Evolutionary conservation across 1,140 invertebrate species (phyloP), one percentile per base, ranked within the genome.

Genomic region (Whitmania pigra): DNA sequence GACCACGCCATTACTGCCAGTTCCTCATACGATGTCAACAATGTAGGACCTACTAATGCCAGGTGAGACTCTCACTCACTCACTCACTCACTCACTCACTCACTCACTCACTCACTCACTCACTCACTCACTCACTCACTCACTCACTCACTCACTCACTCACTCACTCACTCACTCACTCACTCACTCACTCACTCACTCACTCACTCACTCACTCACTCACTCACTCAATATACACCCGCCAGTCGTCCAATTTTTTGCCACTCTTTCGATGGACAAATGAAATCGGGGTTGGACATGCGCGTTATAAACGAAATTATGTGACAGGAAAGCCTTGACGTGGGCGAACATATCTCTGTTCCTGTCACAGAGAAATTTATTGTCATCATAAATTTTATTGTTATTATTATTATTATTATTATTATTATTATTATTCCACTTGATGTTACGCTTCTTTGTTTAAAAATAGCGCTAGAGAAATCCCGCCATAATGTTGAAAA

Each of bases 11-110:
- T 84, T 66, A 79, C 78, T 27, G 81, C 81, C 31, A 82, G 80
- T 73, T 82, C 81, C 3, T 79, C 79, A 20, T 84, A 81, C 71
- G 80, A 84, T 72, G 74, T 78, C 53, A 76, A 78, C 40, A 79
- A 78, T 72, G 83, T 83, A 15, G 82, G 83, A 53, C 82, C 83
- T n/a, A 76, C 78, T 53, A 78, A 82, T 76, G 79, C 82, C 29
- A 82, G 83, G 83, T 83, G 71, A 69, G 18, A 9, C n/a, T n/a
- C n/a, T n/a, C n/a, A n/a, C n/a, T n/a, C n/a, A n/a, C n/a, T n/a
- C n/a, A n/a, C n/a, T n/a, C n/a, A n/a, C n/a, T n/a, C n/a, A n/a
- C n/a, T n/a, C n/a, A n/a, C n/a, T n/a, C n/a, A n/a, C n/a, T n/a
- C n/a, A n/a, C n/a, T n/a, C n/a, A n/a, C n/a, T n/a, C n/a, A n/a